Base-by-base conservation (phyloP, 2,888 invertebrate genomes). In the Callyntrura guangdongensis region DNA sequence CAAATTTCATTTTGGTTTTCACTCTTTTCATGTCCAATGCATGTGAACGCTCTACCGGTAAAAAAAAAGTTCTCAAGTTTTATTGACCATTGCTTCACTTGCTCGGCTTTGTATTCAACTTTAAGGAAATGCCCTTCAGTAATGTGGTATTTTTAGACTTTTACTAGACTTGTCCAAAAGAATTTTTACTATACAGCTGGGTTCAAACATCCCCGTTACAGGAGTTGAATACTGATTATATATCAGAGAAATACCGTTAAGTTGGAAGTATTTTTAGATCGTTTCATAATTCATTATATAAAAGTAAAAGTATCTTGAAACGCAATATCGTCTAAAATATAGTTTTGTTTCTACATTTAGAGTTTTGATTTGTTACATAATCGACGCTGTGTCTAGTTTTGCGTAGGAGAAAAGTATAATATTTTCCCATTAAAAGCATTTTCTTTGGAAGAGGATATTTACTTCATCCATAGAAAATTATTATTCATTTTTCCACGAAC, bases 401-500 rank as follows among this genome's bases (percentile, higher is more conserved):
- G 36, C 36, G 36, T 36, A 36, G 36, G 36, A 36, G 36, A 36
- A 36, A 14, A 53, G 64, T 12, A 45, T 14, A 3, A 69, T 4
- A n/a, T 0, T 20, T 64, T 22, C 25, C 64, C 25, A 64, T 64
- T 20, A 25, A 6, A 20, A 12, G n/a, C 22, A 36, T 6, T 2
- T 9, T 20, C 36, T n/a, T 36, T 69, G 12, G 4, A 36, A 69
- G n/a, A 69, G 36, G n/a, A n/a, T 69, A 6, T n/a, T 20, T 69
- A 36, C 27, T 67, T 12, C 6, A 72, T 69, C 69, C 20, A 77
- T 22, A 53, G 22, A 77, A 77, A 77, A 74, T 17, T 49, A 53
- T 77, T 77, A 77, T 22, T 9, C 22, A 77, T 53, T 77, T 53
- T 77, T 25, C 49, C 53, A 49, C 14, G 74, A 77, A 77, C 36